Evolutionary conservation across 2,797 vertebrate genomes (phyloP), one percentile per base, ranked within the genome.

Genomic region (Clarias fuscus): DNA sequence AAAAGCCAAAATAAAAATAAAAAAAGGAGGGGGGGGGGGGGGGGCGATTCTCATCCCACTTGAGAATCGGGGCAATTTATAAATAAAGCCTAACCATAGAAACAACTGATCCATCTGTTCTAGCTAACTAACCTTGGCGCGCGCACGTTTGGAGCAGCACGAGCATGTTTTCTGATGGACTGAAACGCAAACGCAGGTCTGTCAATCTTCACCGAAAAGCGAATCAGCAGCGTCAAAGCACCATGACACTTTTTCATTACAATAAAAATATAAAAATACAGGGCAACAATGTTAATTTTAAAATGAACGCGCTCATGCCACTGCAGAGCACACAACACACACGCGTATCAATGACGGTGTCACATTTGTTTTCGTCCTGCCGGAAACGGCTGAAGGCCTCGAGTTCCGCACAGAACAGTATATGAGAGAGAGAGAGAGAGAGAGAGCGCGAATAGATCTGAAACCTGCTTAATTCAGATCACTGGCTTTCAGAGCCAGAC

Each of bases 211-310:
- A 72, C 65, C 8, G 88, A 86, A 62, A 76, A 13, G 30, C 20
- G 82, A 72, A 88, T n/a, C 22, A 87, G 7, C 17, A 81, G 80
- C 3, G 53, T 62, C 68, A 86, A 75, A 8, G 70, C 65, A 75
- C 27, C 11, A 43, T 22, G 81, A 90, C 76, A 90, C 80, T 6
- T 87, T 61, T 56, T 90, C 89, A 91, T 92, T 89, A 43, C 88
- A 77, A 6, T 20, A 30, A 3, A 33, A 37, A 10, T 27, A 40
- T 2, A 27, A 58, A 56, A 24, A 56, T 3, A 70, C 15, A n/a
- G 27, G 62, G 0, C 8, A 27, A 33, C 43, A 3, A 8, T 2
- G 24, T 18, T 3, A 11, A 61, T 6, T 11, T 27, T 14, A 30
- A 68, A 33, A 30, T 2, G 18, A 33, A 68, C 24, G 43, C 62